These are phyloP conservation scores for Apamea sordens DNA, from an alignment of 2,888 invertebrate species.

Conservation along the genomic window DNA sequence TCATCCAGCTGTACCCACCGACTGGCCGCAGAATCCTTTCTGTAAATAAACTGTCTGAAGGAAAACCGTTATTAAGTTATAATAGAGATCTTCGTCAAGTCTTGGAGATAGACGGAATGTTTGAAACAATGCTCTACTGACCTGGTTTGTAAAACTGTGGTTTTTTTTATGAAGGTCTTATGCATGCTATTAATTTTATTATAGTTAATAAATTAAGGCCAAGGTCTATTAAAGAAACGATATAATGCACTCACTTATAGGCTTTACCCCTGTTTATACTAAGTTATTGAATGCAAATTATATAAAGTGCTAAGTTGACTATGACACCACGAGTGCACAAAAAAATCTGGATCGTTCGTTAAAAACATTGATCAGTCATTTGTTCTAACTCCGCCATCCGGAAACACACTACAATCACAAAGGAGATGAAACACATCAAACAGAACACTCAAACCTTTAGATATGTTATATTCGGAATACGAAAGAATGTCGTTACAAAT, in stretches of 20 bases:
- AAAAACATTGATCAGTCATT: constrained; percentile 5
- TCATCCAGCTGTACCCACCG: constrained; percentile 26
- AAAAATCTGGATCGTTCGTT: background rate
- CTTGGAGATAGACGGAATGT: constrained; percentile 27
- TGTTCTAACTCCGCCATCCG: constrained; percentile 13
- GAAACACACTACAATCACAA: constrained; percentile 37
- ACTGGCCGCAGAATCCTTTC: constrained; percentile 47
- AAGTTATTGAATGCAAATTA: background rate
- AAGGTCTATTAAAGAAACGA: background rate
- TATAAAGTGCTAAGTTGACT: background rate
- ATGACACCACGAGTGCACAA: background rate
- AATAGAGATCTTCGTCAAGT: constrained; percentile 31
- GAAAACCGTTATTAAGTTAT: constrained; percentile 58
- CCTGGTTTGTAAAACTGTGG: constrained; percentile 20
- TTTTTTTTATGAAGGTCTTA: background rate
- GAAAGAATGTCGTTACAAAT: constrained; percentile 45
- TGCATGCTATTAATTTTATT: no score
- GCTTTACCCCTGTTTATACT: background rate
- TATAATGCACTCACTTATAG: background rate
- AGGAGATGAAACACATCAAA: constrained; percentile 43
- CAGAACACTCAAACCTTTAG: constrained; percentile 13
- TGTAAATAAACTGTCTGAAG: constrained; percentile 44
- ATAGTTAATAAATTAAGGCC: background rate
- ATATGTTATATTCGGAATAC: constrained; percentile 35
- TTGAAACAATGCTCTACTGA: constrained; percentile 40